These are phyloP conservation scores for Chaetorhynchus papuensis DNA, from an alignment of 2,113 vertebrate genomes.

Conservation along the genomic window DNA sequence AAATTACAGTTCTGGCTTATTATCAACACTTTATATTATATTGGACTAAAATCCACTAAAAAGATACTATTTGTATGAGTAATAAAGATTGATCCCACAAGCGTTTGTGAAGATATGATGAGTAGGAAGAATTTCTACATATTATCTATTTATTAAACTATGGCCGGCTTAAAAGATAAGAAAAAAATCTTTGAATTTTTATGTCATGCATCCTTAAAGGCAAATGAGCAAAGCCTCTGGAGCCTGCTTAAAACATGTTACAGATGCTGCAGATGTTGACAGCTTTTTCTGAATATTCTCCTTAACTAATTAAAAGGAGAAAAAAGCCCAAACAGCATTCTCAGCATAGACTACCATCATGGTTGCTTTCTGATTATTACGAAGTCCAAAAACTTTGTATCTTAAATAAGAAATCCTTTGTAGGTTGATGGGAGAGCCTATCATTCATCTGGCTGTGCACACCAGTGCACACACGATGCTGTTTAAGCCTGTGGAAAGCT, in stretches of 20 bases:
- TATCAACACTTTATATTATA: background rate
- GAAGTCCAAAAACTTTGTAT: background rate
- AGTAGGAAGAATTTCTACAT: background rate
- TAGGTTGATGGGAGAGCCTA: background rate
- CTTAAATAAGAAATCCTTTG: background rate
- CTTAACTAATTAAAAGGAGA: background rate
- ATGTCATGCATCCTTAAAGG: background rate
- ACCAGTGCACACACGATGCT: fast-evolving
- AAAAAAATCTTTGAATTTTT: background rate
- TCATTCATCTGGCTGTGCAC: fast-evolving
- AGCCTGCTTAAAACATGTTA: background rate
- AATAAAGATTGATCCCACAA: background rate
- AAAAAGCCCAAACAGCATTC: background rate
- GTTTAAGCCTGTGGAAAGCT: background rate
- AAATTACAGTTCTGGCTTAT: background rate
- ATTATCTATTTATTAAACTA: background rate
- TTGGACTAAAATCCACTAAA: background rate
- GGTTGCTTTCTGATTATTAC: background rate
- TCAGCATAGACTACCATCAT: background rate
- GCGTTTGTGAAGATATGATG: background rate
- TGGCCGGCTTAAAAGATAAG: background rate
- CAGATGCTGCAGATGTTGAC: background rate
- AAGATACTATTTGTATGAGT: background rate
- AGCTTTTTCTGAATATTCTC: background rate
- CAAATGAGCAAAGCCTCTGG: background rate